Percentiles rank a stretch among this genome's conserved stretches.
Evolutionary conservation across 2,888 invertebrate genomes (phyloP).

Genomic region (Drosophila mercatorum): DNA sequence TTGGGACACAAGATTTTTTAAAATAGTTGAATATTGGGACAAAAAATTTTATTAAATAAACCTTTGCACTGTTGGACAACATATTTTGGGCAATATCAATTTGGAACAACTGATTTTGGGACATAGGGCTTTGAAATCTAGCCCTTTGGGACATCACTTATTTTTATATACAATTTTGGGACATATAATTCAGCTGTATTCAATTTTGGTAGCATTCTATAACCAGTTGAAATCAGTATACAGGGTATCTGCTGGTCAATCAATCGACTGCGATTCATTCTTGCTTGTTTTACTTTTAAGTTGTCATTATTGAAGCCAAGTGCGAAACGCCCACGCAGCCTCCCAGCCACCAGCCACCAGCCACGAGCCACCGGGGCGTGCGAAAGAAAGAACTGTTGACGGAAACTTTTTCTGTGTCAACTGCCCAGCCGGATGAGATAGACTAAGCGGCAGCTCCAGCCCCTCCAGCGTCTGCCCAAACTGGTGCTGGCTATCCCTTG

Average conservation of each 20-base stretch:
- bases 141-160: background rate
- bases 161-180: background rate
- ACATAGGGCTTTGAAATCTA: background rate
- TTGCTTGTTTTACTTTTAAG: slow-evolving; percentile 70
- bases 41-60: no score
- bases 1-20: no score
- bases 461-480: background rate
- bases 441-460: background rate
- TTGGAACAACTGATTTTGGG: no score
- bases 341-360: background rate
- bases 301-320: slow-evolving; percentile 65
- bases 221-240: fast-evolving
- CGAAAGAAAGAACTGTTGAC: slow-evolving; percentile 57
- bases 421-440: slow-evolving; percentile 28
- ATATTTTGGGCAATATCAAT: no score
- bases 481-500: slow-evolving; percentile 5
- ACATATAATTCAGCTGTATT: no score
- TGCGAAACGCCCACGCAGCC: slow-evolving; percentile 6
- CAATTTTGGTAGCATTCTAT: background rate
- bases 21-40: no score
- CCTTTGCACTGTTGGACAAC: no score
- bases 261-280: background rate
- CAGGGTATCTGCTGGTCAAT: background rate
- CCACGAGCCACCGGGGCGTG: background rate
- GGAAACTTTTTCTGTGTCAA: slow-evolving; percentile 78